A percentile compares a stretch with the other conserved stretches of the same genome.
Conservation (phyloP, 30 jellyfish, hydroid and myxozoan genomes). For the Turritopsis dohrnii region DNA sequence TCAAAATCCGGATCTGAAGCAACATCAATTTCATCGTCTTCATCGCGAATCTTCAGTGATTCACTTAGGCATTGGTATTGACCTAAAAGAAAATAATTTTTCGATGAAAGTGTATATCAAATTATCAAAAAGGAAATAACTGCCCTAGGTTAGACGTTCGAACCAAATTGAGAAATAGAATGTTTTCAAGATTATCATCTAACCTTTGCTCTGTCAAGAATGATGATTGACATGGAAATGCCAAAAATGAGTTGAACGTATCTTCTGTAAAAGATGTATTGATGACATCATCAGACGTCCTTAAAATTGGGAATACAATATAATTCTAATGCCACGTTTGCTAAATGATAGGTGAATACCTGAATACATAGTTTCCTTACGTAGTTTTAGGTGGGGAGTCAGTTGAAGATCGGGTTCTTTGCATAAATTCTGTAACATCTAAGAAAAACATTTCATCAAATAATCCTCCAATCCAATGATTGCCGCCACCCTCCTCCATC, state of each 20-base stretch:
- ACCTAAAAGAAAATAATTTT: too few species aligned
- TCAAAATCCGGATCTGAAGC: neutral
- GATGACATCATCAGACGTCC: too few species aligned
- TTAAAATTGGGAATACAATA: neutral
- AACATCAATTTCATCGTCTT: neutral
- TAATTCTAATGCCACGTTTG: neutral
- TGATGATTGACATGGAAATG: neutral
- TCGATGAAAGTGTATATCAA: neutral
- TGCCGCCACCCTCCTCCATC: too few species aligned
- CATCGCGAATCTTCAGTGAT: neutral
- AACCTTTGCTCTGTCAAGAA: neutral
- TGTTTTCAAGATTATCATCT: too few species aligned
- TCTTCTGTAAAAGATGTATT: neutral
- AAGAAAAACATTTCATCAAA: too few species aligned
- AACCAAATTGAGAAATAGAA: too few species aligned
- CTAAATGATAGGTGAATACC: neutral
- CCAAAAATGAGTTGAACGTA: neutral
- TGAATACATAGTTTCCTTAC: neutral
- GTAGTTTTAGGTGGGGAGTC: neutral
- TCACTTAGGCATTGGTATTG: neutral
- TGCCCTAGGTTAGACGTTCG: too few species aligned
- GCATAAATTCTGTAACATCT: too few species aligned
- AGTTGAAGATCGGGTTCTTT: too few species aligned
- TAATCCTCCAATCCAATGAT: too few species aligned
- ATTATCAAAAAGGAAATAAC: too few species aligned